phyloP scores from a whole-genome alignment of 2,888 invertebrate species.

The Ichneumoninae sp. region DNA sequence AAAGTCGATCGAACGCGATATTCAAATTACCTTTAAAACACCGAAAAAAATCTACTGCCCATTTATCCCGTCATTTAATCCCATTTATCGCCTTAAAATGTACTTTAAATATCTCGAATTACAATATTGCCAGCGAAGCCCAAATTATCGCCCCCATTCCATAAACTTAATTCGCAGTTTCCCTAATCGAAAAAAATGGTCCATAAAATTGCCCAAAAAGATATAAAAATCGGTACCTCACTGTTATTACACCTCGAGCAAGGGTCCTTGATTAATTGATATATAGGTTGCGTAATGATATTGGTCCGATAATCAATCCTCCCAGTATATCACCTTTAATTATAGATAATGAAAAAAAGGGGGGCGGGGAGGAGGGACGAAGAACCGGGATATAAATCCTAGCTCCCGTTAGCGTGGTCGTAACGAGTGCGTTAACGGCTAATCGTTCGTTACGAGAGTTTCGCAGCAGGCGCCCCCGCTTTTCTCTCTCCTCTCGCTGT shows the following conservation, averaged over 20 bases:
- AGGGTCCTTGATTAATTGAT: conserved; percentile 35
- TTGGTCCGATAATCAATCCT: conserved; percentile 17
- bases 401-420: conserved; percentile 39
- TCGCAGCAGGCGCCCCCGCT: conserved; percentile 33
- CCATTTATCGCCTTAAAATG: too few relatives aligned
- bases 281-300: conserved; percentile 21
- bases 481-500: background rate
- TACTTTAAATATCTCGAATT: too few relatives aligned
- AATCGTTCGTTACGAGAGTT: conserved; percentile 55
- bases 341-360: conserved; percentile 38
- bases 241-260: conserved; percentile 1
- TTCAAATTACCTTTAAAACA: background rate
- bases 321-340: conserved; percentile 27
- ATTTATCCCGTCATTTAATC: too few relatives aligned
- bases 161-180: background rate
- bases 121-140: too few relatives aligned
- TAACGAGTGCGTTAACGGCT: conserved; percentile 51
- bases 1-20: background rate
- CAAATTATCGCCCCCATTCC: background rate
- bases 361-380: background rate
- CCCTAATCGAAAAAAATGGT: background rate
- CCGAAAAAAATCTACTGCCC: background rate
- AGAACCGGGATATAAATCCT: conserved; percentile 37
- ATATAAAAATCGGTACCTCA: background rate
- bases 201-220: background rate